These are phyloP conservation scores for Elachura formosa DNA, from an alignment of 2,113 vertebrate species.

Conservation along the genomic window DNA sequence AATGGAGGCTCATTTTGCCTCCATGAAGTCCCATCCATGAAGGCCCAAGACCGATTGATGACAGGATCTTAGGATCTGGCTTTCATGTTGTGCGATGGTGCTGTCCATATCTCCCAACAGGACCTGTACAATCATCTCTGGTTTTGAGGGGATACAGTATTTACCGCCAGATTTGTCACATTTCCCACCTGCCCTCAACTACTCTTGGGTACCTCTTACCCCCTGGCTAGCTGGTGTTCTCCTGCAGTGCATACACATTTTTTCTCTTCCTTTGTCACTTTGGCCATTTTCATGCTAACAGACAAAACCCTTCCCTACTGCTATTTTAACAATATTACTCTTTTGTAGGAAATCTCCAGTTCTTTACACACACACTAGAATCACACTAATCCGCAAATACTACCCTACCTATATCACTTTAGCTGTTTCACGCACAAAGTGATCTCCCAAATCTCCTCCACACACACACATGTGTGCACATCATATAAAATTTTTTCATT, in stretches of 20 bases:
- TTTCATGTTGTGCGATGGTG: not conserved
- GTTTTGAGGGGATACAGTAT: not conserved
- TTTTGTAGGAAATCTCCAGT: not conserved
- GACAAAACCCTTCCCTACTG: accelerated
- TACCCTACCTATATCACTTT: not conserved
- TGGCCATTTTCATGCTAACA: not conserved
- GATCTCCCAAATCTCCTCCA: not conserved
- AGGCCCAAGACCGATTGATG: not conserved
- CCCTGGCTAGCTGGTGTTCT: not conserved
- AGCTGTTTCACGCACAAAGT: not conserved
- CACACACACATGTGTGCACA: no score
- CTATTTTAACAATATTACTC: not conserved
- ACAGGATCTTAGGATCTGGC: not conserved
- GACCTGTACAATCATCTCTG: not conserved
- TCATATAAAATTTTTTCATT: not conserved
- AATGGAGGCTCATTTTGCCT: no score
- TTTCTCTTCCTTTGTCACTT: not conserved
- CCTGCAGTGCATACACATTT: not conserved
- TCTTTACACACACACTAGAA: not conserved
- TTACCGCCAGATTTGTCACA: not conserved
- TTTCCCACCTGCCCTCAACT: not conserved
- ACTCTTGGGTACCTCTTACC: not conserved
- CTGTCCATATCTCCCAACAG: not conserved
- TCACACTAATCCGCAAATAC: not conserved
- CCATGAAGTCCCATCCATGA: not conserved